These are phyloP conservation scores for Eupelmus urozonus DNA, from an alignment of 2,888 invertebrate genomes.

Conservation along the genomic window DNA sequence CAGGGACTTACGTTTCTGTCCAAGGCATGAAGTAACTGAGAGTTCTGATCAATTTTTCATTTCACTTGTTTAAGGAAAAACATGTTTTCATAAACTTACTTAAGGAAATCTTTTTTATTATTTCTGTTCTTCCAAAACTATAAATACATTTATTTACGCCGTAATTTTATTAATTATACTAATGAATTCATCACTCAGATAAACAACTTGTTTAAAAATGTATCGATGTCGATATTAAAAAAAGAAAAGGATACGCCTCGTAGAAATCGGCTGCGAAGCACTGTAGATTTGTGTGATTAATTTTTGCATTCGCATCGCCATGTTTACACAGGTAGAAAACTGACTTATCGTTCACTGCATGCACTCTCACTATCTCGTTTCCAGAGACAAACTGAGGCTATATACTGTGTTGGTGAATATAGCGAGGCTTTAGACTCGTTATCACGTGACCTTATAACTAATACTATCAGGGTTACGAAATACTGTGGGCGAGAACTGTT, in stretches of 20 bases:
- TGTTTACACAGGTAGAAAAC: constrained; percentile 59
- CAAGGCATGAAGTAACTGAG: constrained; percentile 61
- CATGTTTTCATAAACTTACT: neutral
- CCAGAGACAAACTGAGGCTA: constrained; percentile 25
- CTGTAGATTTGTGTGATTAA: constrained; percentile 61
- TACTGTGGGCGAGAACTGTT: neutral
- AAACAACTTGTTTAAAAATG: neutral
- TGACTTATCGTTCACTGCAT: constrained; percentile 50
- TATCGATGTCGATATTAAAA: neutral
- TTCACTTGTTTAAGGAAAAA: constrained; percentile 16
- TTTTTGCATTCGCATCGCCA: constrained; percentile 65
- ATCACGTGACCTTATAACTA: constrained; percentile 23
- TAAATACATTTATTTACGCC: no score
- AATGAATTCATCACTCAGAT: neutral
- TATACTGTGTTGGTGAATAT: neutral
- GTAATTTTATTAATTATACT: no score
- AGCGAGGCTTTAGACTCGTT: neutral
- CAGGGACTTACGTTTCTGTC: constrained; percentile 64
- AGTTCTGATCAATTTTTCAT: constrained; percentile 62
- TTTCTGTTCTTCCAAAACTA: no score
- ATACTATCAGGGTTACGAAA: neutral
- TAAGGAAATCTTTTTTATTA: neutral
- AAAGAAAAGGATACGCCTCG: constrained; percentile 71
- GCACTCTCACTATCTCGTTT: constrained; percentile 20
- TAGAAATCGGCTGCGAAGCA: constrained; percentile 51